phyloP scores from a whole-genome alignment of 1,140 invertebrate genomes.

The Habropoda laboriosa region DNA sequence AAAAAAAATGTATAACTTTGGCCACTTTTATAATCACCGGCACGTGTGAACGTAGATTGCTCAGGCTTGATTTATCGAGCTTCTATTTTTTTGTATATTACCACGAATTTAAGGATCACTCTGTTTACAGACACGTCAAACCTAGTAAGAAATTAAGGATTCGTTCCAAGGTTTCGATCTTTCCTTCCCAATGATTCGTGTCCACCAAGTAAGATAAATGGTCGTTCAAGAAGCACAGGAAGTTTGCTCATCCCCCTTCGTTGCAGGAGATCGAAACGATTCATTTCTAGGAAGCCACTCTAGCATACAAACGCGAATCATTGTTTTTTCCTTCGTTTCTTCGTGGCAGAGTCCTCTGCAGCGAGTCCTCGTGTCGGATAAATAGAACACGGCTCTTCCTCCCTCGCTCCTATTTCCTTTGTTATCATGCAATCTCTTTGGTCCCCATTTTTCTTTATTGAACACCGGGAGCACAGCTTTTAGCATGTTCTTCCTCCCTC shows the following conservation, averaged over 20 bases:
- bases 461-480: conserved; percentile 4
- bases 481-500: no score
- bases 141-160: conserved; percentile 48
- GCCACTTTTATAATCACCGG: no score
- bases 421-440: conserved; percentile 56
- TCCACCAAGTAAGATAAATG: conserved; percentile 59
- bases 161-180: conserved; percentile 42
- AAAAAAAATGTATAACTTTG: no score
- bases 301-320: conserved; percentile 21
- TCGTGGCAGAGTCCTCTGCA: conserved; percentile 34
- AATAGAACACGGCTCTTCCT: conserved; percentile 53
- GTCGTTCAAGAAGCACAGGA: conserved; percentile 54
- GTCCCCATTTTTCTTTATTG: conserved; percentile 30
- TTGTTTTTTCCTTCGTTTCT: not conserved
- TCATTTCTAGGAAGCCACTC: conserved; percentile 55
- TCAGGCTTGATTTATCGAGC: no score
- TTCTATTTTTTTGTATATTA: no score
- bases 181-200: conserved; percentile 44
- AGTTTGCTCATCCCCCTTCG: conserved; percentile 26
- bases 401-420: conserved; percentile 49
- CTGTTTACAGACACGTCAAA: not conserved
- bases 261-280: conserved; percentile 51
- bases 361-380: conserved; percentile 41
- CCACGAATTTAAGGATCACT: no score
- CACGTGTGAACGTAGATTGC: no score